Base-by-base conservation (phyloP, 1,140 invertebrate genomes). In the Agraylea sexmaculata region DNA sequence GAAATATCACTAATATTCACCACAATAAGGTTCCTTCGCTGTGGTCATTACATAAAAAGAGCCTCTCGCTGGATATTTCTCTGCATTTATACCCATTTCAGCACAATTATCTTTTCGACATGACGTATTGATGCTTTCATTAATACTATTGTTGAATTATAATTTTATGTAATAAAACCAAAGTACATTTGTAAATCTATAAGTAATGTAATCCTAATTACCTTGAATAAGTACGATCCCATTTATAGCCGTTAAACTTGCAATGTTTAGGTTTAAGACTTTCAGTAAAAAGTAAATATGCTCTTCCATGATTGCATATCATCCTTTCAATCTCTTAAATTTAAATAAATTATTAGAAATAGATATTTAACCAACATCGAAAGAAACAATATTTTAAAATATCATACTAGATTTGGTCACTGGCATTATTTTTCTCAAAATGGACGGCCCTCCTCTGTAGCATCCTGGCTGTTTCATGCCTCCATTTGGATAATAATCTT, bases 401-500 rank as follows among this genome's bases (percentile, higher is more conserved):
- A 39, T 29, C 56, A 62, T 51, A 69, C 68, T 55, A 8, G 33
- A 19, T 20, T 52, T 43, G 3, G 61, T 55, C 29, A 58, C 49
- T 5, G 58, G 60, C 12, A 68, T 20, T 13, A 60, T 50, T 20
- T 51, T 51, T 3, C 55, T 41, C 54, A 62, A 63, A 1, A 61
- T 38, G 0, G 62, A 65, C 2, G 39, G 53, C 5, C 61, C 53
- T 19, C 51, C 44, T 17, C 49, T 58, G 3, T 46, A 16, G 41
- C 71, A 75, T 0, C 71, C 72, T 0, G 70, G 71, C 47, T 75
- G 72, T 32, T 59, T 59, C 57, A 62, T 69, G n/a, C 73, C 72
- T 6, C 78, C 78, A 46, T 81, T 81, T 0, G 76, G 75, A 52
- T 78, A 81, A 57, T 80, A 80, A 51, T 82, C 78, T 19, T 69